phyloP scores from a whole-genome alignment of 2,797 vertebrate species.

The Argentina silus region DNA sequence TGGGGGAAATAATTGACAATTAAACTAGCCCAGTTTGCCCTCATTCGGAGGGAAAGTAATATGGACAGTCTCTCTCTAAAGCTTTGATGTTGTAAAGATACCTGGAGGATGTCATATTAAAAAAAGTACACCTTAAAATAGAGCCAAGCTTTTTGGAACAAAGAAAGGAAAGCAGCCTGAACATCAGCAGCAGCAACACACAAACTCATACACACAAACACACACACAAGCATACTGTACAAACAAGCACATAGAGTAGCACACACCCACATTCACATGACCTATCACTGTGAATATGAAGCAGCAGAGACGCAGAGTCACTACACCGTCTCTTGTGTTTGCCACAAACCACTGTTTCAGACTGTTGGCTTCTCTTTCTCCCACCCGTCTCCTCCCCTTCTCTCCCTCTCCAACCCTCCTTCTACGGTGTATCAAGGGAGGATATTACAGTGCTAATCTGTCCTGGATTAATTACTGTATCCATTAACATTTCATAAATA shows the following conservation, averaged over 20 bases:
- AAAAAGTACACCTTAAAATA: constrained; percentile 52
- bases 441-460: constrained; percentile 72
- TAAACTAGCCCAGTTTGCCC: constrained; percentile 47
- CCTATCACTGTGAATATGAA: constrained; percentile 31
- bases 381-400: background rate
- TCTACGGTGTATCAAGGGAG: constrained; percentile 45
- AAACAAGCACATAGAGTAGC: background rate
- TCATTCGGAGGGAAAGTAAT: constrained; percentile 32
- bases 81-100: constrained; percentile 41
- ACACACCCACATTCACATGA: background rate
- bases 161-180: constrained; percentile 43
- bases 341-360: background rate
- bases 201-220: constrained; percentile 3
- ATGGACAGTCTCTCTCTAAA: constrained; percentile 30
- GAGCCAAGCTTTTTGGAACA: constrained; percentile 45
- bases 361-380: constrained; percentile 24
- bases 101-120: constrained; percentile 35
- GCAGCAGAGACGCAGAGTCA: constrained; percentile 17
- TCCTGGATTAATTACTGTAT: constrained; percentile 79
- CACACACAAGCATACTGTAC: background rate
- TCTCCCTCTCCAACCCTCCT: constrained; percentile 15
- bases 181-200: constrained; percentile 33
- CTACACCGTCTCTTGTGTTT: background rate
- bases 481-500: constrained; percentile 85
- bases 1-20: constrained; percentile 14